Percentiles rank a stretch among this genome's conserved stretches.
phyloP scores from a whole-genome alignment of 2,113 vertebrate genomes.

The Eira barbara region DNA sequence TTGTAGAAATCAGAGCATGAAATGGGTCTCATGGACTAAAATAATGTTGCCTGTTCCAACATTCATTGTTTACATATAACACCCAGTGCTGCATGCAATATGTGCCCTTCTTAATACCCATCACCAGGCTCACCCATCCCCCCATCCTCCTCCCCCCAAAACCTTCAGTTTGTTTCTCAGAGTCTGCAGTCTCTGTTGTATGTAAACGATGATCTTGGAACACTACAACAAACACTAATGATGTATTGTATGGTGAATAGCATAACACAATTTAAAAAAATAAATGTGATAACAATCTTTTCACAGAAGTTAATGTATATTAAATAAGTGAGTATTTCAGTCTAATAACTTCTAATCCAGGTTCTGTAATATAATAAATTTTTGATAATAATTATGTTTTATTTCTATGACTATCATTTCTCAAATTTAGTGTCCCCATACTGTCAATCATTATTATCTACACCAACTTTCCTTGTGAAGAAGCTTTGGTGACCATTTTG shows the following conservation, averaged over 20 bases:
- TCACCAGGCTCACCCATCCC: no score
- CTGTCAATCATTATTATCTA: background rate
- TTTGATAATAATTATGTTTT: background rate
- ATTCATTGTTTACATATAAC: no score
- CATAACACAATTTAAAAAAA: background rate
- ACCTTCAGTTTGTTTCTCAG: no score
- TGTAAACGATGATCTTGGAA: no score
- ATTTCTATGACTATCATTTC: background rate
- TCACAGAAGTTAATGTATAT: background rate
- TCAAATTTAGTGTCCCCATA: background rate
- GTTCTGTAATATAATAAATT: background rate
- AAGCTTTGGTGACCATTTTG: background rate
- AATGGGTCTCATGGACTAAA: background rate
- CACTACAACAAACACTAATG: no score
- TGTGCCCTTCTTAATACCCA: no score
- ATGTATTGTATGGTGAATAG: no score
- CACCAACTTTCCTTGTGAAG: background rate
- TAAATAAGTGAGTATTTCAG: background rate
- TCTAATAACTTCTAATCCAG: background rate
- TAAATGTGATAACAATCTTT: background rate
- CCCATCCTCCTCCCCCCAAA: no score
- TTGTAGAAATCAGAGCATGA: background rate
- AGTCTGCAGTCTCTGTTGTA: no score
- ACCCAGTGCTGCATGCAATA: no score
- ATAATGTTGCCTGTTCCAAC: background rate